Evolutionary conservation across 2,797 vertebrate genomes (phyloP), one percentile per base, ranked within the genome.

Genomic region (Chelonia mydas): DNA sequence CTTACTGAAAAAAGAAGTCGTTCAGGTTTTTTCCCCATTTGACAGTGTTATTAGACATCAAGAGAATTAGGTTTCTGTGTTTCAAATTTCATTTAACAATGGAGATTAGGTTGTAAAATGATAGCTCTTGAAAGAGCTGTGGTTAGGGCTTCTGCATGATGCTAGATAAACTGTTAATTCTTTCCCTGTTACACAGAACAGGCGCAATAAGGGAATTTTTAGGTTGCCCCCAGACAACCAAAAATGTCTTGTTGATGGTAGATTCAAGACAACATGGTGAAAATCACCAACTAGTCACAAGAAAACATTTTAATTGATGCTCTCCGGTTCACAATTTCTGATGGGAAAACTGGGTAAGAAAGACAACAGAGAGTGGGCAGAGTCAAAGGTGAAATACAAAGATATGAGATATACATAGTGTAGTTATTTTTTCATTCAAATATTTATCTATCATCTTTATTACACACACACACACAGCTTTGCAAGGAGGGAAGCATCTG

Each of bases 61-160:
- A 68, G 68, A 33, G 72, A 97, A 90, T n/a, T 87, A 81, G 88
- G 11, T 5, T 74, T 89, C n/a, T 77, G 2, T 84, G 45, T 86
- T 81, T 95, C 93, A 96, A 96, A 90, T 86, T 83, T 91, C 57
- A 41, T 85, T 92, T 95, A 95, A 80, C 55, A 94, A 83, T 49
- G 85, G 27, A 91, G 79, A 93, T 72, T 86, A 90, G 50, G 90
- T 84, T 96, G 33, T 23, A 54, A 92, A 90, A 89, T 4, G 25
- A 91, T 84, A 76, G 3, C 3, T 41, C 25, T 83, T 93, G 61
- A 33, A 33, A 50, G 84, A n/a, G 5, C 7, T 91, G 50, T 59
- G 88, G 45, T 83, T 95, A 91, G 9, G 84, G 80, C 91, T 90
- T 11, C 7, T 83, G 49, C 61, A 79, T 47, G 90, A 92, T 89